Evolutionary conservation across 2,888 invertebrate species (phyloP).

Genomic region (Antitype chi): DNA sequence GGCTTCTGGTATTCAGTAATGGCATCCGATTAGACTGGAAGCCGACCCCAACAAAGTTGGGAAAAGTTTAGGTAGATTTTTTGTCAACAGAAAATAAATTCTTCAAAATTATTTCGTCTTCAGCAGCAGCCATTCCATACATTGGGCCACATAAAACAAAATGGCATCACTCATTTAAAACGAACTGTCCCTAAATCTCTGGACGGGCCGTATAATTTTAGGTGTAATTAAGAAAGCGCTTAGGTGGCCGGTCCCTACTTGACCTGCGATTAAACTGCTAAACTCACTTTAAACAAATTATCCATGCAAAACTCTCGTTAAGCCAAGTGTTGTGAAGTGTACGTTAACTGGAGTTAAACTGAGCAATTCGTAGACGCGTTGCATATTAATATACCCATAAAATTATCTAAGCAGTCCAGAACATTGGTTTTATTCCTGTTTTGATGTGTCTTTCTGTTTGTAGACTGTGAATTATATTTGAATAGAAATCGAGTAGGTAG

Average conservation of each 20-base stretch:
- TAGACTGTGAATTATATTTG: conserved; percentile 13
- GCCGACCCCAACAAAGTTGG: background rate
- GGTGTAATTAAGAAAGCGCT: conserved; percentile 82
- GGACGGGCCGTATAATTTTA: conserved; percentile 77
- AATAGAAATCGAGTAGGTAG: background rate
- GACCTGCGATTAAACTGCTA: conserved; percentile 81
- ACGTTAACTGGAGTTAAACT: conserved; percentile 72
- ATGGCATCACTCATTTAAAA: conserved; percentile 46
- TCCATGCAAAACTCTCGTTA: conserved; percentile 78
- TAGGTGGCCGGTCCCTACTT: conserved; percentile 76
- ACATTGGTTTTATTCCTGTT: conserved; percentile 73
- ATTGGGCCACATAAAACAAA: conserved; percentile 17
- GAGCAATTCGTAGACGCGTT: conserved; percentile 76
- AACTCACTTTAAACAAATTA: conserved; percentile 85
- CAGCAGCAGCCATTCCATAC: background rate
- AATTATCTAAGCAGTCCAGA: conserved; percentile 71
- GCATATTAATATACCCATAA: conserved; percentile 80
- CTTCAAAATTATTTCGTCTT: background rate
- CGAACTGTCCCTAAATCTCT: conserved; percentile 61
- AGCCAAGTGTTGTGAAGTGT: conserved; percentile 68
- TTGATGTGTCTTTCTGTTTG: conserved; percentile 31
- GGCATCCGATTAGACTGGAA: background rate
- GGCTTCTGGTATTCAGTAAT: too few species aligned
- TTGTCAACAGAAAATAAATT: background rate
- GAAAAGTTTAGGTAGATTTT: background rate